Conservation (phyloP, 2,797 vertebrate genomes). For the Morelia viridis region DNA sequence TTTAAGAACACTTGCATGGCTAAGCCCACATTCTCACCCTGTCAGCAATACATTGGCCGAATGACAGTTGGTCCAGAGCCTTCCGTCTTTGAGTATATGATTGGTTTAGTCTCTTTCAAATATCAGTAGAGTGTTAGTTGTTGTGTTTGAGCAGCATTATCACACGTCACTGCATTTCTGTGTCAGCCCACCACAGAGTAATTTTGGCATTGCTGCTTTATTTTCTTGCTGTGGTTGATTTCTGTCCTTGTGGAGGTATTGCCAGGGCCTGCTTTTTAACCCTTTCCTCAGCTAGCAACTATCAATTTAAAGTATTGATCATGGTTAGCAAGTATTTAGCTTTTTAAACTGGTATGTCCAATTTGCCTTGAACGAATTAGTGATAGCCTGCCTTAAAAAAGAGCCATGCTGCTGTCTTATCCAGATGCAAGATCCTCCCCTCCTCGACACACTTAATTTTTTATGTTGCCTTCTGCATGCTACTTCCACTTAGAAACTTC, state of each 20-base stretch:
- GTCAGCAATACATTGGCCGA: background rate
- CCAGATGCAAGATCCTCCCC: background rate
- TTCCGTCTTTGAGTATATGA: background rate
- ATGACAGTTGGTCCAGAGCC: conserved; percentile 8
- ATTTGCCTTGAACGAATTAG: conserved; percentile 36
- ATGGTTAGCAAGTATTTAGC: background rate
- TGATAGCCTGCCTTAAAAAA: conserved; percentile 40
- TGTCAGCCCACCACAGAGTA: background rate
- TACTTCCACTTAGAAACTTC: background rate
- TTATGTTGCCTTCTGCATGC: background rate
- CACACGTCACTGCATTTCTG: background rate
- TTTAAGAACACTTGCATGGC: conserved; percentile 22
- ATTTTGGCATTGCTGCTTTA: background rate
- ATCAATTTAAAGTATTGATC: background rate
- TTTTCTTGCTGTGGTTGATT: background rate
- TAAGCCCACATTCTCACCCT: background rate
- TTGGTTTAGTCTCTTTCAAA: background rate
- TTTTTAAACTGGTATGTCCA: conserved; percentile 10
- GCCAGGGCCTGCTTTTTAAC: background rate
- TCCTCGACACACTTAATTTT: background rate
- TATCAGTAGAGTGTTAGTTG: background rate
- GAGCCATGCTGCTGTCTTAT: conserved; percentile 35
- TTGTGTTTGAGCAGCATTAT: background rate
- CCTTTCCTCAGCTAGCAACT: conserved; percentile 36
- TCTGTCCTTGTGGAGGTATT: conserved; percentile 19